phyloP scores from a whole-genome alignment of 2,113 vertebrate species.

The Sphaerodactylus townsendi region DNA sequence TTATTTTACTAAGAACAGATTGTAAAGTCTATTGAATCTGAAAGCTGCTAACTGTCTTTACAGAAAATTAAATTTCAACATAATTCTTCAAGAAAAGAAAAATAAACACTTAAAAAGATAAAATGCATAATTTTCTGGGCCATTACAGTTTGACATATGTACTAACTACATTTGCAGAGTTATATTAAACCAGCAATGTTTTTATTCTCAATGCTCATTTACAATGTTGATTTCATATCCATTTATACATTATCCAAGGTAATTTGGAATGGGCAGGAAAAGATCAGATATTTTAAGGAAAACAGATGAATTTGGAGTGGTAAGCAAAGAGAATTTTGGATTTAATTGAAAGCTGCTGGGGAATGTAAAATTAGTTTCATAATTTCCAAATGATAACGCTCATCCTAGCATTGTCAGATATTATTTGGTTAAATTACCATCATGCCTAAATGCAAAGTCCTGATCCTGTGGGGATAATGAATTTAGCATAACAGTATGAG shows the following conservation, averaged over 20 bases:
- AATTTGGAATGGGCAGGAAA: constrained; percentile 7
- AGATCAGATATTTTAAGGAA: constrained; percentile 22
- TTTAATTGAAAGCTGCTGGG: background rate
- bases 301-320: constrained; percentile 16
- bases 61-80: constrained; percentile 16
- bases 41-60: constrained; percentile 15
- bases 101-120: constrained; percentile 29
- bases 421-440: background rate
- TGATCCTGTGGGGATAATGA: no score
- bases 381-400: background rate
- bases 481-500: no score
- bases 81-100: constrained; percentile 39
- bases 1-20: background rate
- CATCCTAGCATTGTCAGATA: background rate
- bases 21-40: background rate
- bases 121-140: constrained; percentile 52
- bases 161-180: constrained; percentile 32
- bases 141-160: constrained; percentile 25
- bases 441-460: no score
- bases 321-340: constrained; percentile 4
- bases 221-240: background rate
- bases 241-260: constrained; percentile 27
- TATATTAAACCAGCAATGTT: constrained; percentile 47
- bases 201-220: constrained; percentile 17
- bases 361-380: background rate